Conservation (phyloP, 2,113 vertebrate species). For the Dolichotis patagonum region DNA sequence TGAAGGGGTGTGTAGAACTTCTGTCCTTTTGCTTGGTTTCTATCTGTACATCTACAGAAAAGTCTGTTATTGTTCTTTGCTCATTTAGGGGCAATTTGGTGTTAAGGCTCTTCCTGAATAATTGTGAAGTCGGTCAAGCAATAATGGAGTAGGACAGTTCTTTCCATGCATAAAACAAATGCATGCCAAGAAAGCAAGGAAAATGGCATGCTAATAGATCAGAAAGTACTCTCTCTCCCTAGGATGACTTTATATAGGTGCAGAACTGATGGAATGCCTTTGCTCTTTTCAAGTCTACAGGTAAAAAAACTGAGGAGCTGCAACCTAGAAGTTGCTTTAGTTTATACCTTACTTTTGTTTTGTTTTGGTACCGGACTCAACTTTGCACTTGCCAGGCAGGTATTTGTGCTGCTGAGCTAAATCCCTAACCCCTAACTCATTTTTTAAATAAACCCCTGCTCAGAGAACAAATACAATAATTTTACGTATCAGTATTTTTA, state of each 20-base stretch:
- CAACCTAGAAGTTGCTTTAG: neutral
- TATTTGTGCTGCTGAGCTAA: no score
- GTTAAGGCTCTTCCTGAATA: neutral
- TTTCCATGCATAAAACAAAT: slow-evolving; percentile 1
- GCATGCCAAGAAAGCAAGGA: neutral
- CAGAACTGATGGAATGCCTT: neutral
- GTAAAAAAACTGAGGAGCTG: neutral
- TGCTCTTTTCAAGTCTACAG: neutral
- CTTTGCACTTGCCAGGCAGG: no score
- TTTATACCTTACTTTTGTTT: neutral
- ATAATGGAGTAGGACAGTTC: neutral
- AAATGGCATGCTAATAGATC: neutral
- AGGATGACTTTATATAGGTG: neutral
- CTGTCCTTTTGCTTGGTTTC: neutral
- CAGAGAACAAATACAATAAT: neutral
- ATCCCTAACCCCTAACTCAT: no score
- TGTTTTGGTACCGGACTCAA: no score
- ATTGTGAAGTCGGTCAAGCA: neutral
- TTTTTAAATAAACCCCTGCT: neutral
- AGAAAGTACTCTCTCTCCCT: neutral
- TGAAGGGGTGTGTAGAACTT: neutral
- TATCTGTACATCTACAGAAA: neutral
- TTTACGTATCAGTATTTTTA: slow-evolving; percentile 23
- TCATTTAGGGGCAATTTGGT: slow-evolving; percentile 29
- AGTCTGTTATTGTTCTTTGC: neutral